Conservation (phyloP, 2,113 vertebrate species). For the Pica pica region DNA sequence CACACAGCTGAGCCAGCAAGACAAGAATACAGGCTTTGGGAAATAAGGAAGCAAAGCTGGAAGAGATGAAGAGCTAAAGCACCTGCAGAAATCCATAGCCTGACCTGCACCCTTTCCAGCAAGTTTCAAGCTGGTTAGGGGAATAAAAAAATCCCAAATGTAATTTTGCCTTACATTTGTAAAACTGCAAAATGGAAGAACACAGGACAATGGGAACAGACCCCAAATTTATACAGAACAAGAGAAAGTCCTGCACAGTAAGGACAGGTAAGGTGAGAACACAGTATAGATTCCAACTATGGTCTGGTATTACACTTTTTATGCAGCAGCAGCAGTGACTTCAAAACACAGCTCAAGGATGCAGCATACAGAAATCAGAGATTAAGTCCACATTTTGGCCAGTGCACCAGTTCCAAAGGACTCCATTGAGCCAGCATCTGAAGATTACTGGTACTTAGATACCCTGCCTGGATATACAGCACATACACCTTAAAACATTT, state of each 20-base stretch:
- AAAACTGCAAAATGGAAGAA: neutral
- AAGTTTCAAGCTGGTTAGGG: neutral
- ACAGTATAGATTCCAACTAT: neutral
- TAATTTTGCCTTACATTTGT: rapidly evolving
- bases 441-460: neutral
- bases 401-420: neutral
- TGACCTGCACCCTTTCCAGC: neutral
- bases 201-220: rapidly evolving
- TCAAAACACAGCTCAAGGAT: neutral
- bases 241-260: neutral
- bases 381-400: neutral
- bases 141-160: neutral
- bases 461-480: neutral
- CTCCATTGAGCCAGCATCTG: neutral
- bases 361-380: neutral
- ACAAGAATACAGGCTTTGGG: neutral
- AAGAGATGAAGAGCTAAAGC: neutral
- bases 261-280: neutral
- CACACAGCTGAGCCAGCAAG: neutral
- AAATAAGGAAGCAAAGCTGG: neutral
- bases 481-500: neutral
- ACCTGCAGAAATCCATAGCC: neutral
- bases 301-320: neutral
- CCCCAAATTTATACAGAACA: neutral
- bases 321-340: neutral